Percentiles rank a stretch among this genome's conserved stretches.
phyloP scores from a whole-genome alignment of 2,113 vertebrate species.

The Scolopax mira region DNA sequence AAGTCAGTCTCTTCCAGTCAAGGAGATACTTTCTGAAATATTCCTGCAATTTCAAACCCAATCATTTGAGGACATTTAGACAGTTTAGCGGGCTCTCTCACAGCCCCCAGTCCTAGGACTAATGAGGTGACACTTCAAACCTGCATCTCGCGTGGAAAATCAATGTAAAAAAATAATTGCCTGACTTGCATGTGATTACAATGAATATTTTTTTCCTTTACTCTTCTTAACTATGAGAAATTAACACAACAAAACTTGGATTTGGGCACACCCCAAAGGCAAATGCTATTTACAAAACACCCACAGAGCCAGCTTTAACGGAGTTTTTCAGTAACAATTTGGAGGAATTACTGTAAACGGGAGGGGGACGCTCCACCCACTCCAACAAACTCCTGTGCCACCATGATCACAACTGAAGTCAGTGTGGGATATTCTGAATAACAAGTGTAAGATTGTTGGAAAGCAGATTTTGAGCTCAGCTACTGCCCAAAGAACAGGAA shows the following conservation, averaged over 20 bases:
- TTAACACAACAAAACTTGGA: not conserved
- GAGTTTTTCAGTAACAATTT: not conserved
- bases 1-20: not conserved
- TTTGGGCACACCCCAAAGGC: not conserved
- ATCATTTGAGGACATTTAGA: rapidly evolving
- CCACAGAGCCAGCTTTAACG: not conserved
- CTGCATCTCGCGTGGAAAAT: not conserved
- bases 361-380: not conserved
- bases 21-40: not conserved
- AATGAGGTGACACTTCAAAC: not conserved
- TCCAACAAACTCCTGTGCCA: not conserved
- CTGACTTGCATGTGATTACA: not conserved
- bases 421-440: not conserved
- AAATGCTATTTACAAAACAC: not conserved
- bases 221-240: not conserved
- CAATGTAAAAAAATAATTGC: not conserved
- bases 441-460: not conserved
- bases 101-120: not conserved
- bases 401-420: not conserved
- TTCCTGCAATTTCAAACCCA: not conserved
- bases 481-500: not conserved
- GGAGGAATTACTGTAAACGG: not conserved
- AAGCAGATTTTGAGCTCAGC: not conserved
- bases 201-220: not conserved
- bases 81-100: not conserved